Percentiles rank a stretch among this genome's conserved stretches.
Evolutionary conservation across 2,113 vertebrate species (phyloP).

Genomic region (Percina caprodes): DNA sequence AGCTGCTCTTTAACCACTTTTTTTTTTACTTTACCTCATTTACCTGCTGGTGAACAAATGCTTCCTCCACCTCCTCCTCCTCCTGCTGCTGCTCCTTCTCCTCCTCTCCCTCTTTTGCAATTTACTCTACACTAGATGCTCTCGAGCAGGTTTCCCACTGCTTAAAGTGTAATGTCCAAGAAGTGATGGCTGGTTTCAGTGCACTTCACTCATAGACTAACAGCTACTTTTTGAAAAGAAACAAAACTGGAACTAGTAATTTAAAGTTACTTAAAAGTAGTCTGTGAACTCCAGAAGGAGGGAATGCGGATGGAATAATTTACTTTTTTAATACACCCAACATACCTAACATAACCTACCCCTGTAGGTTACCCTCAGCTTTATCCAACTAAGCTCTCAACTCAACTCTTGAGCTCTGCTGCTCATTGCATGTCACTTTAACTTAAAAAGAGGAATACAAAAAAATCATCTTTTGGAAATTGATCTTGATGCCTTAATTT

Average conservation of each 20-base stretch:
- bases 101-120: conserved; percentile 17
- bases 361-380: too few relatives aligned
- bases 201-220: conserved; percentile 31
- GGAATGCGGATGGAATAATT: too few relatives aligned
- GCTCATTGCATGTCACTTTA: too few relatives aligned
- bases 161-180: conserved; percentile 10
- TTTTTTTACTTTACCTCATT: conserved; percentile 39
- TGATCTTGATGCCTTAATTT: too few relatives aligned
- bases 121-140: conserved; percentile 36
- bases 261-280: conserved; percentile 20
- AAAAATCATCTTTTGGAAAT: too few relatives aligned
- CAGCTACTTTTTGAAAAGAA: background rate
- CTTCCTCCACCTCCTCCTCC: conserved; percentile 11
- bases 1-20: conserved; percentile 43
- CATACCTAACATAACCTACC: too few relatives aligned
- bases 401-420: too few relatives aligned
- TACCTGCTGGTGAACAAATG: conserved; percentile 37
- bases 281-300: background rate
- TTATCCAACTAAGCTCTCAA: too few relatives aligned
- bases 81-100: background rate
- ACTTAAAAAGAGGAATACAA: too few relatives aligned
- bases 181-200: conserved; percentile 26
- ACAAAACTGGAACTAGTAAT: conserved; percentile 3
- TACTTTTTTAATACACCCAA: too few relatives aligned
- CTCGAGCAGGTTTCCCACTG: conserved; percentile 13